phyloP scores from a whole-genome alignment of 2,113 vertebrate genomes.

The Phaetusa simplex region DNA sequence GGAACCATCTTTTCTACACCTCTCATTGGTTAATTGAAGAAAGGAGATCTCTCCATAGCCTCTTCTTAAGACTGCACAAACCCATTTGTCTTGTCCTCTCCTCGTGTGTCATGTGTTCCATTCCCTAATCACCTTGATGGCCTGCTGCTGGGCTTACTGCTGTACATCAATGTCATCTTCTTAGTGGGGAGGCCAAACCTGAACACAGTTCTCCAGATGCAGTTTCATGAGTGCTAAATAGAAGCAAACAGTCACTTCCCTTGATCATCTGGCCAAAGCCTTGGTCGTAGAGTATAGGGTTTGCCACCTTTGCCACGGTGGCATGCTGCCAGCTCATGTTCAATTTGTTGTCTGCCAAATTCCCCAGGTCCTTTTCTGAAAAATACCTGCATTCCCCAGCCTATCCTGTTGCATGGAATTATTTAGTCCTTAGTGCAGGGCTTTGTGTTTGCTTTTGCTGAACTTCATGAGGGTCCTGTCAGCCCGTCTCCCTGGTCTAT shows the following conservation, averaged over 20 bases:
- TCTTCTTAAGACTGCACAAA: background rate
- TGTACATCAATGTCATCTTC: background rate
- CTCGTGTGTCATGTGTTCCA: background rate
- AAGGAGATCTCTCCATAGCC: background rate
- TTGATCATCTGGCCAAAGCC: background rate
- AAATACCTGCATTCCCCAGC: background rate
- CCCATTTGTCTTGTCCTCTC: background rate
- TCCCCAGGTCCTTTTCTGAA: background rate
- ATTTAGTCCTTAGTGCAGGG: background rate
- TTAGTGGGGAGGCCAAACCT: background rate
- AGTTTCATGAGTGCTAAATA: background rate
- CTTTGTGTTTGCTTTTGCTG: background rate
- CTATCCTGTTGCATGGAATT: background rate
- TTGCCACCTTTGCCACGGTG: accelerated
- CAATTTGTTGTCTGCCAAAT: background rate
- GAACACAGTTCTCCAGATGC: background rate
- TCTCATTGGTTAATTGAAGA: background rate
- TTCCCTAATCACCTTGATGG: background rate
- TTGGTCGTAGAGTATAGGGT: background rate
- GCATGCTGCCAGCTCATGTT: background rate
- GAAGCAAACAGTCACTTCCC: background rate
- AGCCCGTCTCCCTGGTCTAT: background rate
- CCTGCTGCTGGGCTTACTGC: background rate
- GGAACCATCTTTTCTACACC: background rate
- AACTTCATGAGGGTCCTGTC: background rate